Evolutionary conservation across 2,797 vertebrate genomes (phyloP), one percentile per base, ranked within the genome.

Genomic region (Melanotaenia nigrans): DNA sequence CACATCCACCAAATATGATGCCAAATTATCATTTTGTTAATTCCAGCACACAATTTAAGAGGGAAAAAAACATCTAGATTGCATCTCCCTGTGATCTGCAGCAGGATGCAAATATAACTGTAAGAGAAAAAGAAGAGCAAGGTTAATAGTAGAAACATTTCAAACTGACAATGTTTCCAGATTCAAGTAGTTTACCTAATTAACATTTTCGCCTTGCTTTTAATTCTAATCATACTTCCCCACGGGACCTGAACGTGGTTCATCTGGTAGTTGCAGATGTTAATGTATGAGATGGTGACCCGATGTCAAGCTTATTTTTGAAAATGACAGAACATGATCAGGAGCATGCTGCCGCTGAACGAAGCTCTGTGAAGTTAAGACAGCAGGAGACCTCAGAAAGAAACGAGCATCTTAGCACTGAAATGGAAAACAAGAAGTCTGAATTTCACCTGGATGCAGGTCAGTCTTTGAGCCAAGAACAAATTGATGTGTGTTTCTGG

Each of bases 101-200:
- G 22, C 36, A 24, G 65, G 49, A 60, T 66, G 71, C 36, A 20
- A 45, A 62, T 40, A 64, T 61, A 75, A 82, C 85, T 59, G 35
- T 30, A 65, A 51, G 65, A 40, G 33, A 42, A 69, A 68, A 59
- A 71, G 56, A 67, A 73, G 81, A 14, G 49, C 62, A 33, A 83
- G 89, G 87, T 90, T 86, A 87, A 79, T 85, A 85, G 81, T 85
- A 82, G 90, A 86, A 87, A 86, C 68, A 81, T 82, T 90, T 83
- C 93, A 95, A 95, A 95, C 95, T 95, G 94, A 94, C 92, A 90
- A 93, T 94, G 95, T 96, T 95, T 95, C 94, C 93, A 95, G 92
- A 95, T 96, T 96, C 92, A 95, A 96, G 96, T 94, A 95, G 95
- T 96, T 96, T 96, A 96, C 97, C 97, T 97, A 97, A 98, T 98